Conservation (phyloP, 2,113 vertebrate genomes). For the Spilogale gracilis region DNA sequence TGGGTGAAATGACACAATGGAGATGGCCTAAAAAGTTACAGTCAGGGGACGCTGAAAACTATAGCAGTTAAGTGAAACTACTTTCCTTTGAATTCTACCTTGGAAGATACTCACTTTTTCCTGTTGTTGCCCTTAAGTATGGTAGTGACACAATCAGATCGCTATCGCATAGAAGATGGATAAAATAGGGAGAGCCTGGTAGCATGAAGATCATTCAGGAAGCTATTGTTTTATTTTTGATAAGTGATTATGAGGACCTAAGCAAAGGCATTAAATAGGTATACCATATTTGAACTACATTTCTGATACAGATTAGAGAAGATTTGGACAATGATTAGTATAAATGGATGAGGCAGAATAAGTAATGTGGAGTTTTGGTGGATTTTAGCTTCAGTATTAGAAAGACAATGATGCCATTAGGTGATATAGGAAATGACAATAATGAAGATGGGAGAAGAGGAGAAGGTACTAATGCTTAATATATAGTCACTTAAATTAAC, state of each 20-base stretch:
- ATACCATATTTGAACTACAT: neutral
- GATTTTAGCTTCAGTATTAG: neutral
- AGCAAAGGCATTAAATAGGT: neutral
- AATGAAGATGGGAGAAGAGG: neutral
- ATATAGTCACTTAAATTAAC: neutral
- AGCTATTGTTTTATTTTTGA: neutral
- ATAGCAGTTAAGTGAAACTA: neutral
- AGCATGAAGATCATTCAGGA: neutral
- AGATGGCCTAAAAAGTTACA: neutral
- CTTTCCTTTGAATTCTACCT: neutral
- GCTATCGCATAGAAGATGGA: neutral
- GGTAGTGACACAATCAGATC: neutral
- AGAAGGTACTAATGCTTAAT: neutral
- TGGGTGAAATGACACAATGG: neutral
- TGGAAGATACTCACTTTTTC: neutral
- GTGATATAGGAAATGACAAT: neutral
- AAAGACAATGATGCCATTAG: neutral
- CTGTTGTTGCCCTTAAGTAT: neutral
- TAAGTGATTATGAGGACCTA: neutral
- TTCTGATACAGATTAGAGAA: neutral
- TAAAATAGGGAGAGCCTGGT: neutral
- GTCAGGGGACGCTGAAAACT: neutral
- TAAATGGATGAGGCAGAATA: neutral
- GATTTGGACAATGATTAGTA: neutral
- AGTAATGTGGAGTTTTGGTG: neutral